Evolutionary conservation across 2,888 invertebrate genomes (phyloP), one percentile per base, ranked within the genome.

Genomic region (Microctonus brassicae): DNA sequence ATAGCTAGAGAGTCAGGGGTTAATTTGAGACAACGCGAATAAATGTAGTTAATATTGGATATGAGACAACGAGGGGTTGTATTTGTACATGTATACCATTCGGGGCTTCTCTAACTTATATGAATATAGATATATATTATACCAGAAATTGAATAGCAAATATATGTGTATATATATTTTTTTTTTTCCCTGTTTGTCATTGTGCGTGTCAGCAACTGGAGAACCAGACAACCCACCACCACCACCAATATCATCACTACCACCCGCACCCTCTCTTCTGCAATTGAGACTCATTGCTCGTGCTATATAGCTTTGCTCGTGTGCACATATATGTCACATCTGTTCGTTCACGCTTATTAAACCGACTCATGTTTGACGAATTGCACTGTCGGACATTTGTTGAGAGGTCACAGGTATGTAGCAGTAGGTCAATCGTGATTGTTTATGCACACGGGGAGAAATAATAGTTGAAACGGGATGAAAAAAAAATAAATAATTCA

Each of bases 1-100:
- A 78, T 75, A 69, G 70, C 62, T 70, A 13, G 69, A 72, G 78
- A 80, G 79, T 81, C 80, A 80, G 83, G 84, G 86, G 85, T 86
- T 86, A 86, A 86, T 87, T 86, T 83, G 84, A 84, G 82, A 85
- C 87, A 85, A 84, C 83, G 84, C 82, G 86, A 83, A 87, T 87
- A 85, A 87, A 86, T 87, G 87, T 86, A 87, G 86, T 87, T 87
- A 86, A 87, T 87, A 87, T 84, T 81, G 80, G 82, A 80, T 80
- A 82, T 80, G 80, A 76, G 76, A 75, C 57, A 61, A 61, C 69
- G 69, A 70, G 55, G 72, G 73, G 47, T 47, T 47, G 17, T 47
- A n/a, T 17, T 17, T 47, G 17, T 47, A 47, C 47, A n/a, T n/a
- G n/a, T 39, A 70, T 74, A 73, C 73, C 67, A 71, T 65, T 71